Evolutionary conservation across 2,888 invertebrate species (phyloP), one percentile per base, ranked within the genome.

Genomic region (Augochlorella aurata): DNA sequence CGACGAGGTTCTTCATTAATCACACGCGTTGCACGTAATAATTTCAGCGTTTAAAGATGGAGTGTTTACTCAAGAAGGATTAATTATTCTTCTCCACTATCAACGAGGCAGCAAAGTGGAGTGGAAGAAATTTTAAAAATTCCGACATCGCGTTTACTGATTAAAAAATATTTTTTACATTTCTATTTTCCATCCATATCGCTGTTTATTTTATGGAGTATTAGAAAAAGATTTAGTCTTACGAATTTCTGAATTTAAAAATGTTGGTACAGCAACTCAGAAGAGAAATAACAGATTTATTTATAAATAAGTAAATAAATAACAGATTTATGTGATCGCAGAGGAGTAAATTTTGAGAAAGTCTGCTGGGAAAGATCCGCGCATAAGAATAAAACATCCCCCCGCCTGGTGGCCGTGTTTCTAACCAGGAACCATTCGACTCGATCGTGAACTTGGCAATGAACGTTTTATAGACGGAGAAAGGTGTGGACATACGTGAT

Each of bases 401-500:
- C 5, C 10, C 65, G 10, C 18, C 2, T 38, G 38, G 44, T 44
- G 44, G 10, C n/a, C 10, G n/a, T 65, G 65, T 65, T 44, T 21
- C 65, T 63, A 63, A 38, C 38, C 38, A 50, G 38, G 69, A 50
- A 71, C 61, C 45, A n/a, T 45, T 66, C 29, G 66, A 24, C 38
- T 21, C n/a, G 29, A 72, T 68, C n/a, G 63, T 69, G 21, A 21
- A 29, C 45, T 70, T 82, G 72, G 76, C 70, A 82, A 72, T 73
- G 82, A 76, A 73, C 61, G 58, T 74, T 21, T 74, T 66, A 45
- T 29, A 70, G 73, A 83, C 76, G 61, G 74, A 79, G 87, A 86
- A 87, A 86, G 74, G 79, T 66, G 45, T 68, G 65, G 54, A 73
- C 45, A 54, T 75, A 79, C 84, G 49, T 66, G 79, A 78, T 76